phyloP scores from a whole-genome alignment of 2,113 vertebrate genomes.

The Onychorhynchus coronatus region DNA sequence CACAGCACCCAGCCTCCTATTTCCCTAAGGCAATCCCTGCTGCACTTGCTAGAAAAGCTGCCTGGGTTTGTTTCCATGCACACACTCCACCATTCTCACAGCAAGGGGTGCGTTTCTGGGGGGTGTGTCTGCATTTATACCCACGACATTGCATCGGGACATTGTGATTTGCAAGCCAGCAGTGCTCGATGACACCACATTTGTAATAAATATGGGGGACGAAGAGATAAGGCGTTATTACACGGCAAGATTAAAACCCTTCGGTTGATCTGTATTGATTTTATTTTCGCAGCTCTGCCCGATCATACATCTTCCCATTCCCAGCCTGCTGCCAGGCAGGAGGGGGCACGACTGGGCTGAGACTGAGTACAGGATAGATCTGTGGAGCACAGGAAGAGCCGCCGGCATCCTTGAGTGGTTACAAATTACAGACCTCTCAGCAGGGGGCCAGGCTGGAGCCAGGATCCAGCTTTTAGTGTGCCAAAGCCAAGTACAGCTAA shows the following conservation, averaged over 20 bases:
- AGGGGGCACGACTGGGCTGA: rapidly evolving
- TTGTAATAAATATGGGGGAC: neutral
- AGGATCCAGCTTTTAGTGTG: neutral
- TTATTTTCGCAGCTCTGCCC: neutral
- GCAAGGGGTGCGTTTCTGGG: neutral
- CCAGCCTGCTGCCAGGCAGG: neutral
- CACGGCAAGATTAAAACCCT: constrained; percentile 17
- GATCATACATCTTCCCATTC: neutral
- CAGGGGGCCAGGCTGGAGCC: neutral
- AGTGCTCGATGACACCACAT: neutral
- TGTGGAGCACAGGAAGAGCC: neutral
- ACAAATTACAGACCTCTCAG: constrained; percentile 7
- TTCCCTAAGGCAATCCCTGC: neutral
- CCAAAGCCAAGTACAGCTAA: neutral
- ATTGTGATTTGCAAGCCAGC: neutral
- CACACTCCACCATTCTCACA: rapidly evolving
- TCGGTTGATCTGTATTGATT: neutral
- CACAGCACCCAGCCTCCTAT: too few relatives aligned
- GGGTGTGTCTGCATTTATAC: neutral
- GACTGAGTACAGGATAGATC: rapidly evolving
- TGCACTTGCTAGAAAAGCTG: neutral
- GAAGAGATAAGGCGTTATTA: neutral
- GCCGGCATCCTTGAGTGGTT: neutral
- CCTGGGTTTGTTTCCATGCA: neutral
- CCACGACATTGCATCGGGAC: rapidly evolving